Base-by-base conservation (phyloP, 2,113 vertebrate genomes). In the Pachyramphus minor region DNA sequence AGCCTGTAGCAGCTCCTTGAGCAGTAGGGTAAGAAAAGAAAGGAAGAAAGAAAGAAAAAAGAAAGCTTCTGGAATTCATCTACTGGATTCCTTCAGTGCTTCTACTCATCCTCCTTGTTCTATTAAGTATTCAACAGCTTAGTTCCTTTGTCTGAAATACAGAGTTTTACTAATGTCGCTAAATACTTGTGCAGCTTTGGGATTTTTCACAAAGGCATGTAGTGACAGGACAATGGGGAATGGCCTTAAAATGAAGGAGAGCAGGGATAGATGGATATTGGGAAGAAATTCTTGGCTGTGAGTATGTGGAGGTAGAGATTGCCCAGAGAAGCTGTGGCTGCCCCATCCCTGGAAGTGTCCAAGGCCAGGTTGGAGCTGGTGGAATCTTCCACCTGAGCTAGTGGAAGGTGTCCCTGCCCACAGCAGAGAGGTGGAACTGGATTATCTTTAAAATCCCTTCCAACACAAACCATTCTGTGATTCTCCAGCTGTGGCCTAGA, bases 401-500 rank as follows among this genome's bases (percentile, higher is more conserved):
- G 59, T 13, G 59, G 37, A 8, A 39, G 37, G 17, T 39, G 33
- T 58, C 56, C 56, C 55, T 58, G 55, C 55, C 33, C 33, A 58
- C 6, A 16, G 35, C 24, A 27, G 25, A 9, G 15, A 35, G 35
- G 24, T 39, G 16, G 35, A 60, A 33, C 33, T 27, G 35, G 10
- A 35, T 60, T 16, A 37, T 17, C n/a, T 59, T 59, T 59, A 27
- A 60, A 7, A 11, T 62, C 59, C 35, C 23, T 62, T 39, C 35
- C 59, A 62, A 39, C 39, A 45, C 45, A 60, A 47, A n/a, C 69
- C 16, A 6, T n/a, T 52, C 77, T 53, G 39, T 45, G 33, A 25
- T 7, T 74, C 50, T 44, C 44, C 2, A 27, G 0, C 35, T 24
- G 0, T 21, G 45, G 77, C 63, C 59, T 39, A 22, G 44, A 7